These are phyloP conservation scores for Pristionchus fissidentatus DNA, from an alignment of 2,888 invertebrate genomes.

Conservation along the genomic window DNA sequence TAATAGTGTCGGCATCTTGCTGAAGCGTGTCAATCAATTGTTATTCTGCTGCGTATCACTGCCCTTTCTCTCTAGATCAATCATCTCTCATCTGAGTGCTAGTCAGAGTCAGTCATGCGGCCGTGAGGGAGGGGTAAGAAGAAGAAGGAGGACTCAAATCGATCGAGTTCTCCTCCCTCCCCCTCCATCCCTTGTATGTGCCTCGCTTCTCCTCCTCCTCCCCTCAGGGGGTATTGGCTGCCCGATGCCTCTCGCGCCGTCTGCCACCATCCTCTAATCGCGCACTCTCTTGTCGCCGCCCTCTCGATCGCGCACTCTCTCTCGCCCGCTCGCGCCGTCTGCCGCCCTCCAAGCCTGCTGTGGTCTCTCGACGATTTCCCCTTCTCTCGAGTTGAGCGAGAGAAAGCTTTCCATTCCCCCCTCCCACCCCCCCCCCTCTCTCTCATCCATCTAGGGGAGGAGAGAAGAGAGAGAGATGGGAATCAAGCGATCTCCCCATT, in stretches of 20 bases:
- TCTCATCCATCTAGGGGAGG: constrained; percentile 2
- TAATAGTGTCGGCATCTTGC: too few relatives aligned
- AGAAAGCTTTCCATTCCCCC: constrained; percentile 16
- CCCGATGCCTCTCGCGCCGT: neutral
- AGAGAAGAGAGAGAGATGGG: constrained; percentile 24
- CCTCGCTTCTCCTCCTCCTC: constrained; percentile 11
- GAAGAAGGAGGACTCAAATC: constrained; percentile 41
- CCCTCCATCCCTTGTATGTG: constrained; percentile 2
- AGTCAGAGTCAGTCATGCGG: constrained; percentile 28
- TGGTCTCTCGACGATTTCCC: constrained; percentile 48
- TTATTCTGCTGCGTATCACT: too few relatives aligned
- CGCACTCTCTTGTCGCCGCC: constrained; percentile 19
- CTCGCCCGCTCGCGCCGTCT: constrained; percentile 47
- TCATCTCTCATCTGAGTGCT: constrained; percentile 6
- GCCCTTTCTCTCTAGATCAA: neutral
- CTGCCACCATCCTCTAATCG: constrained; percentile 14
- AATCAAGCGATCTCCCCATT: constrained; percentile 45
- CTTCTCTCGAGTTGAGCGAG: neutral
- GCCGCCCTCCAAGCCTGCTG: constrained; percentile 45
- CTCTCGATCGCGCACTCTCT: constrained; percentile 30
- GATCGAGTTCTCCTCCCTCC: constrained; percentile 24
- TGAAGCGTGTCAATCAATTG: too few relatives aligned
- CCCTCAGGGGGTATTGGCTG: neutral
- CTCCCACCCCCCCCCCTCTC: constrained; percentile 13
- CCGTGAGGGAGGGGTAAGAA: neutral